Base-by-base conservation (phyloP, 2,797 vertebrate genomes). In the Crenichthys baileyi region DNA sequence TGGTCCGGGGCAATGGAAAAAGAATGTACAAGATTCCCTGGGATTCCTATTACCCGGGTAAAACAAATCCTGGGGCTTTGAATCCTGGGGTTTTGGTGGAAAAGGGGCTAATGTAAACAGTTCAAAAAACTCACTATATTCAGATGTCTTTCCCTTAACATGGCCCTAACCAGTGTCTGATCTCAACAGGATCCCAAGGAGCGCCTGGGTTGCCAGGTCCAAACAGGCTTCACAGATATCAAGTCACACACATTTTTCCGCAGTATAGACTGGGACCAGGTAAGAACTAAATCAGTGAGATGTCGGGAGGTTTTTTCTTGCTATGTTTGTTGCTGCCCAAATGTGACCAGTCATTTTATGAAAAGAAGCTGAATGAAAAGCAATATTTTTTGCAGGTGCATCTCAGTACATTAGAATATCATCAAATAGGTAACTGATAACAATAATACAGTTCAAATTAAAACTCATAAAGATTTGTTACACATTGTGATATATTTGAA, bases 251-350 rank as follows among this genome's bases (percentile, higher is more conserved):
- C 98, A 0, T 99, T 99, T 95, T 99, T 99, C 95, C 97, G 98
- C 93, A 99, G 95, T 94, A 98, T 99, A 90, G 98, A 99, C 95
- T 99, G 98, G 98, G 97, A 99, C 75, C 96, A 98, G 98, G 98
- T 99, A 95, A 97, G 92, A 79, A 31, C 79, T 44, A 29, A 60
- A 29, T 48, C 26, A 16, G 4, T 41, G n/a, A 31, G 46, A 46
- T 2, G 7, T 60, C n/a, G 41, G 24, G 24, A 24, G 7, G 5
- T 15, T 72, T 36, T 7, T n/a, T 20, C 13, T 53, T 39, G 26
- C 2, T 72, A 20, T 22, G 11, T 20, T 41, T 1, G 2, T 29
- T 31, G 4, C n/a, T 46, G 55, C 11, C n/a, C 0, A 20, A 29
- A 29, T 61, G 24, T 58, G 7, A 26, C 26, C 24, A 60, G 4